Evolutionary conservation across 2,888 invertebrate species (phyloP).

Genomic region (Synanthedon tipuliformis): DNA sequence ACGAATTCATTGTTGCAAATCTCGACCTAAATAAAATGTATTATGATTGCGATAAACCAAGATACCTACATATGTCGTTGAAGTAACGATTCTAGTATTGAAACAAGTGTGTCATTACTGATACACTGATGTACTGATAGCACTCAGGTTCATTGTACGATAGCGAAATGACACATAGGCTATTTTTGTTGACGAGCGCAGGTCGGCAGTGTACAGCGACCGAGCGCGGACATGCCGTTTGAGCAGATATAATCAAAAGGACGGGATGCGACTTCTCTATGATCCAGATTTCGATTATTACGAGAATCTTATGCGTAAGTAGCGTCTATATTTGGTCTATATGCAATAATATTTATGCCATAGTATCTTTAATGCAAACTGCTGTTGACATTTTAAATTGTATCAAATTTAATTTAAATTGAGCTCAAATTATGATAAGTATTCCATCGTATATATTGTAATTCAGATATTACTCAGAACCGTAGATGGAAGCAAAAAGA

Average conservation of each 20-base stretch:
- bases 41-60: no score
- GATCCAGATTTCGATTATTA: conserved; percentile 94
- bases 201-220: conserved; percentile 90
- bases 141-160: conserved; percentile 21
- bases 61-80: no score
- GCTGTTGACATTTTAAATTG: background rate
- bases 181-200: conserved; percentile 22
- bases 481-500: no score
- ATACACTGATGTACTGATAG: background rate
- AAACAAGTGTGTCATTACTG: conserved; percentile 5
- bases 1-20: no score
- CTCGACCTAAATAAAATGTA: no score
- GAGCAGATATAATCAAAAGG: conserved; percentile 87
- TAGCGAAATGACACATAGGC: conserved; percentile 20
- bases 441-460: no score
- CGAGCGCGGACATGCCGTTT: conserved; percentile 85
- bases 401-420: background rate
- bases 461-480: no score
- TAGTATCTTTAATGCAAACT: background rate
- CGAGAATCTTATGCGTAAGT: conserved; percentile 92
- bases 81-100: background rate
- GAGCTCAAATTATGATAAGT: no score
- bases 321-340: no score
- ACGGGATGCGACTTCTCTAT: conserved; percentile 88
- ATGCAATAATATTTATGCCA: no score